These are phyloP conservation scores for Cylloceria caligata DNA, from an alignment of 2,888 invertebrate species.

Conservation along the genomic window DNA sequence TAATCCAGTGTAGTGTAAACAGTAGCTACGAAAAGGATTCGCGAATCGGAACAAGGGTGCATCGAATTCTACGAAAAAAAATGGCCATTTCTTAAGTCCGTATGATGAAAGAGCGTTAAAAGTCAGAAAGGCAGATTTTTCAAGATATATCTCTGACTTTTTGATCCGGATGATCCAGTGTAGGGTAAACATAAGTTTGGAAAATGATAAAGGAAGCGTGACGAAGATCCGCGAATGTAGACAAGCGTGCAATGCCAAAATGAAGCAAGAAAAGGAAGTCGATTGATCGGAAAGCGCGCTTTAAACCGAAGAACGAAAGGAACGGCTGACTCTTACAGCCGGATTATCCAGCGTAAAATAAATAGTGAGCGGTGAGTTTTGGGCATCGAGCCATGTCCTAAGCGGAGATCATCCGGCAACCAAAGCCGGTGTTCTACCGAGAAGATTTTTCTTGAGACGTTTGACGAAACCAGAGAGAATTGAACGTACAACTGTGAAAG, in stretches of 20 bases:
- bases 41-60: constrained; percentile 49
- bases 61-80: background rate
- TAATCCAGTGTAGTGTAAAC: constrained; percentile 64
- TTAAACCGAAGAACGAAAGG: constrained; percentile 54
- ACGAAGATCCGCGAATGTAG: constrained; percentile 48
- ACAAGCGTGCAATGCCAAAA: background rate
- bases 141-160: constrained; percentile 59
- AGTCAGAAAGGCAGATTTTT: constrained; percentile 49
- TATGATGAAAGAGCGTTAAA: constrained; percentile 30
- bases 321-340: constrained; percentile 76
- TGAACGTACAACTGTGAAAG: constrained; percentile 45
- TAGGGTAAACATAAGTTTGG: constrained; percentile 61
- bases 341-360: constrained; percentile 75
- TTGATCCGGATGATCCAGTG: constrained; percentile 67
- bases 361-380: constrained; percentile 65
- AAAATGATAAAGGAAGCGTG: constrained; percentile 30
- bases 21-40: constrained; percentile 35
- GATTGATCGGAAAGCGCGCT: constrained; percentile 33
- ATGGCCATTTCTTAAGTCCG: background rate
- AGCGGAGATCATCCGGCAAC: constrained; percentile 63
- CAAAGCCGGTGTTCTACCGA: constrained; percentile 22
- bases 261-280: background rate
- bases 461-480: constrained; percentile 48
- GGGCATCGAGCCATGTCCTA: constrained; percentile 60
- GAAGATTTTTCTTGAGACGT: constrained; percentile 37